Evolutionary conservation across 2,113 vertebrate species (phyloP), one percentile per base, ranked within the genome.

Genomic region (Chelonoidis abingdonii): DNA sequence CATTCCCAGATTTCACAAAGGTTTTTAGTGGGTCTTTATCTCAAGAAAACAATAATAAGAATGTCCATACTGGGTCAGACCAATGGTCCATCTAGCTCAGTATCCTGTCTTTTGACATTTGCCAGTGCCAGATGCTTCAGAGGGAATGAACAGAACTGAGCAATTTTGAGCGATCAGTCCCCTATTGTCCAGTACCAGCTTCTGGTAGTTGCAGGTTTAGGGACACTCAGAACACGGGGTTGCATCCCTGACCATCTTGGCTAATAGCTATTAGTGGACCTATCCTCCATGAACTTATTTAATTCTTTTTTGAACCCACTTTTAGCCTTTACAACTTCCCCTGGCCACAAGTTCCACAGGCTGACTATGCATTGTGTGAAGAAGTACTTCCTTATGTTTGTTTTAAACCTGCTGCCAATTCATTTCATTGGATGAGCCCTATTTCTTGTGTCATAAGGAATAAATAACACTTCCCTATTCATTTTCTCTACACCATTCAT

Each of bases 1-100:
- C 82, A 87, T 93, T 87, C 86, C 94, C 59, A 53, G 84, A 80
- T 95, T 96, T 95, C 83, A 52, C 16, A 27, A 86, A 94, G 50
- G 53, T 82, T 96, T 90, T 91, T 86, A 95, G 88, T 91, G 84
- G 38, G 72, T 72, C 84, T 72, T 50, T 72, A 76, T 93, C 94
- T 92, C 89, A 83, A 87, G 86, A 38, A 90, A 95, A 52, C 75
- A 93, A 91, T 86, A 96, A 89, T 31, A 65, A 17, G 29, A 65
- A 35, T 6, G 13, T 14, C 6, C 59, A 65, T 65, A 65, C 13
- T 65, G 59, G 31, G 59, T 65, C 59, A 65, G 62, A 65, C 62
- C 62, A 65, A 17, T 65, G 62, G 62, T 19, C 6, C 31, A 65
- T n/a, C 14, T 65, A 65, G 4, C 62, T 17, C 35, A n/a, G 31